Percentiles rank a stretch among this genome's conserved stretches.
These are phyloP conservation scores for Bombus huntii DNA, from an alignment of 1,140 invertebrate genomes.

Conservation along the genomic window DNA sequence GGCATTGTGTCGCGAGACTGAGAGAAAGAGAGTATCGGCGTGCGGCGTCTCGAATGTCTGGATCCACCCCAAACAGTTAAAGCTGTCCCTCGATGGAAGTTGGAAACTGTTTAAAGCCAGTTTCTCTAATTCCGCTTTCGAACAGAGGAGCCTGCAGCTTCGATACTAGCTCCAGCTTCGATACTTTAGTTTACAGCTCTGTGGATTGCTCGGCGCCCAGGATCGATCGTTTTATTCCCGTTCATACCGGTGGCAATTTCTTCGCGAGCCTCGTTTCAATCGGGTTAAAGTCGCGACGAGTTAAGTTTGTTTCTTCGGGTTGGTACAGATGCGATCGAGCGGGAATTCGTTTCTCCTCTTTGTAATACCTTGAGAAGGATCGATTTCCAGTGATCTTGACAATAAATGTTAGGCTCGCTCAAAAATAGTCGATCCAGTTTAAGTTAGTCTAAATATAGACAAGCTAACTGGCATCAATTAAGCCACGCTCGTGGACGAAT, in stretches of 20 bases:
- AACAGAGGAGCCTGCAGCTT: background rate
- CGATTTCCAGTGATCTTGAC: background rate
- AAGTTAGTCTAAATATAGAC: conserved; percentile 9
- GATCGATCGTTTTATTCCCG: conserved; percentile 2
- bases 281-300: background rate
- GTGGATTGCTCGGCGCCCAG: background rate
- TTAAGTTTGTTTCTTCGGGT: background rate
- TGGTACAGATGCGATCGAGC: too few species aligned
- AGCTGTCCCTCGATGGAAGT: background rate
- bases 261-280: background rate
- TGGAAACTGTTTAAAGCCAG: conserved; percentile 8
- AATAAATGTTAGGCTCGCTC: background rate
- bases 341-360: background rate
- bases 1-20: background rate
- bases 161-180: background rate
- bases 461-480: conserved; percentile 12
- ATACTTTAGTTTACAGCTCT: background rate
- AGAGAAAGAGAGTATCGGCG: background rate
- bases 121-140: conserved; percentile 7
- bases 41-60: background rate
- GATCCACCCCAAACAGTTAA: background rate
- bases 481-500: background rate
- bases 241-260: background rate
- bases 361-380: background rate
- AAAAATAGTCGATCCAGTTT: conserved; percentile 3